Evolutionary conservation across 2,888 invertebrate genomes (phyloP), one percentile per base, ranked within the genome.

Genomic region (Hesperia comma): DNA sequence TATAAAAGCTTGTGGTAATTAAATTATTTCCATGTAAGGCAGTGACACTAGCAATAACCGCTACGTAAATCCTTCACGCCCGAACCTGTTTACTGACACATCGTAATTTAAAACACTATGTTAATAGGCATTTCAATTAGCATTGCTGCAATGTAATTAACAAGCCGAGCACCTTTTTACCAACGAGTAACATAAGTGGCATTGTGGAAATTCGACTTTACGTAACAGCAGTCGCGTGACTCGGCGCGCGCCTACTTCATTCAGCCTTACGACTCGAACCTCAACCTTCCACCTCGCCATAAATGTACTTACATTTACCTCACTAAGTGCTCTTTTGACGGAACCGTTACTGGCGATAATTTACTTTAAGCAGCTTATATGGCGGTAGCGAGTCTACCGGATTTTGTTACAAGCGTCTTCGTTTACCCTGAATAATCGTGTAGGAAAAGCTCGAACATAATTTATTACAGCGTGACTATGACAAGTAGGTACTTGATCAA

Each of bases 191-290:
- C 78, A 78, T 75, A 76, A 82, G 83, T 72, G 72, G 75, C 82
- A 82, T 82, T 83, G 81, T 82, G 82, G 82, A 83, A 87, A 88
- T 83, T 79, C 72, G 70, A 69, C 69, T 82, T 89, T 90, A 90
- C 84, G 86, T 89, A 89, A 89, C 73, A 70, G 70, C 71, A 74
- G 77, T 90, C 84, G 89, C 90, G 88, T 91, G 90, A 86, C 87
- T 81, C 53, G 66, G 32, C 26, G 40, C 53, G 32, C 43, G 37
- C 68, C 74, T 46, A 3, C 80, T 87, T 86, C 90, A 90, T 90
- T 90, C 86, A 90, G 83, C 75, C 79, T 77, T 76, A 76, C 75
- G 72, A 74, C 70, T 61, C 70, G 56, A 70, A 74, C 69, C 73
- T 74, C 69, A 69, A 64, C 56, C 72, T 69, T 69, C 63, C 67